Percentiles rank a stretch among this genome's conserved stretches.
Evolutionary conservation across 1,140 invertebrate species (phyloP).

Genomic region (Drosophila malerkotliana): DNA sequence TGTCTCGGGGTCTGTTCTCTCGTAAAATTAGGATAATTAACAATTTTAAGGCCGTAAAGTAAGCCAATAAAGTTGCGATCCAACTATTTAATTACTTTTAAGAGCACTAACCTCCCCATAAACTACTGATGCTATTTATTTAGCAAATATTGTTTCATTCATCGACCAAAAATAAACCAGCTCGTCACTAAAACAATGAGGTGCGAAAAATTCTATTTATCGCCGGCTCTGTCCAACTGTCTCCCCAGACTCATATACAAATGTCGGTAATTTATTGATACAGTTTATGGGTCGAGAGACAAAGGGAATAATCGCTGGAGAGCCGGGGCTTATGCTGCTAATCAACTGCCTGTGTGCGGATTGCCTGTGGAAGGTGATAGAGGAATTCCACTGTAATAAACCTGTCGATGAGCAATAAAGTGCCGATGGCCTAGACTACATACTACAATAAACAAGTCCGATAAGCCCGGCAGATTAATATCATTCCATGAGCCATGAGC

Average conservation of each 20-base stretch:
- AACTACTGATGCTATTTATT: no score
- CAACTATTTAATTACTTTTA: neutral
- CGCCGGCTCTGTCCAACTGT: conserved; percentile 30
- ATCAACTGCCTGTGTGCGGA: conserved; percentile 53
- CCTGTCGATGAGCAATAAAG: conserved; percentile 57
- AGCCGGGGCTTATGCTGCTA: conserved; percentile 48
- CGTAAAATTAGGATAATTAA: conserved; percentile 27
- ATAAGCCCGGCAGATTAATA: conserved; percentile 63
- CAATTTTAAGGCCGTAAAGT: conserved; percentile 1
- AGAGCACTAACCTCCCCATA: neutral
- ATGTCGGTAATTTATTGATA: conserved; percentile 59
- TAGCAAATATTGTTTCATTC: neutral
- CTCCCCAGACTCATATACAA: conserved; percentile 13
- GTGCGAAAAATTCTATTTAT: conserved; percentile 61
- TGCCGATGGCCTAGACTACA: conserved; percentile 30
- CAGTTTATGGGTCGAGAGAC: conserved; percentile 25
- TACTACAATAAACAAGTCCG: conserved; percentile 55
- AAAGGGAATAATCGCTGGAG: conserved; percentile 16
- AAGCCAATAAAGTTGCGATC: neutral
- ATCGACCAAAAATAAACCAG: neutral
- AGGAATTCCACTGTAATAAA: conserved; percentile 56
- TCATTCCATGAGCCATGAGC: conserved; percentile 29
- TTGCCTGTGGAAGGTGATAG: conserved; percentile 38
- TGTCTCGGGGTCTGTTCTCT: conserved; percentile 12
- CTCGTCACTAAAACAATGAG: conserved; percentile 21